Percentiles rank a stretch among this genome's conserved stretches.
Evolutionary conservation across 23 tunicate genomes (phyloP).

Genomic region (Styela clava): DNA sequence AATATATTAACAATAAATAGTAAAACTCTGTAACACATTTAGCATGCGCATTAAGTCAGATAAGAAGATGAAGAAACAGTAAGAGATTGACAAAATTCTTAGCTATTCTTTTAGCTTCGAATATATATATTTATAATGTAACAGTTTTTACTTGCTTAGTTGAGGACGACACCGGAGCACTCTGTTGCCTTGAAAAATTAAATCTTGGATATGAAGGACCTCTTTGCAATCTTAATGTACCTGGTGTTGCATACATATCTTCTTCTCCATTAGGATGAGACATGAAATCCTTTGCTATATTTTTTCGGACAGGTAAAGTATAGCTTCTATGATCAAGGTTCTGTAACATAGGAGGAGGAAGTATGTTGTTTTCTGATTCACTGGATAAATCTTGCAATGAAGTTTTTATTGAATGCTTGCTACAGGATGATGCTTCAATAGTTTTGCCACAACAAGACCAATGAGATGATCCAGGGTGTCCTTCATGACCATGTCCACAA

Average conservation of each 20-base stretch:
- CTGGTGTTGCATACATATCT: background rate
- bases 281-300: background rate
- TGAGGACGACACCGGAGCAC: background rate
- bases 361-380: background rate
- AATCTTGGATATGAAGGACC: background rate
- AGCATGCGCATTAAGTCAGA: too few relatives aligned
- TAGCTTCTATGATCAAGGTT: background rate
- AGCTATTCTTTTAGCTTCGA: too few relatives aligned
- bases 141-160: slow-evolving; percentile 19
- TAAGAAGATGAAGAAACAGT: too few relatives aligned
- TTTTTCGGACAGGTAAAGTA: slow-evolving; percentile 30
- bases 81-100: too few relatives aligned
- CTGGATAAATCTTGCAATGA: background rate
- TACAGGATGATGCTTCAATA: slow-evolving; percentile 18
- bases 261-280: background rate
- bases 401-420: background rate
- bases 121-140: slow-evolving; percentile 7
- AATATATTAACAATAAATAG: too few relatives aligned
- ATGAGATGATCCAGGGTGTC: slow-evolving; percentile 25
- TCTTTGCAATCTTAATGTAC: background rate
- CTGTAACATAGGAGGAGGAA: background rate
- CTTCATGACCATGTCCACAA: slow-evolving; percentile 27
- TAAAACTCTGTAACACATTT: too few relatives aligned
- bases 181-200: background rate
- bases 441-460: slow-evolving; percentile 31